Conservation (phyloP, 2,797 vertebrate genomes). For the Selene dorsalis region DNA sequence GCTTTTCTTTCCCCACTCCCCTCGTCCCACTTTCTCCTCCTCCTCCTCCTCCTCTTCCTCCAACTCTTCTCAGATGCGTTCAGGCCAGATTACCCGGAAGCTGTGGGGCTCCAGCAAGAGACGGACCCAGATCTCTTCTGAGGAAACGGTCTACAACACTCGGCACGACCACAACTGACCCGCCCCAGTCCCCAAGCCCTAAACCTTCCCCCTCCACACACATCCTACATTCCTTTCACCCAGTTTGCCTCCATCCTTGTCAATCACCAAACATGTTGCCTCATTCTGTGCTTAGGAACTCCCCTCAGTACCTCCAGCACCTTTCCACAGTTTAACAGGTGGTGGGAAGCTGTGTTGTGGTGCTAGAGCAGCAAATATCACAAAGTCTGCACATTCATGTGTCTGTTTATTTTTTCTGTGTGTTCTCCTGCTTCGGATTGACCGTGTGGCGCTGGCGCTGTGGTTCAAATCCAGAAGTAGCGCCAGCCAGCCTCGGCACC, state of each 20-base stretch:
- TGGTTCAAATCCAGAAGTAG: constrained; percentile 36
- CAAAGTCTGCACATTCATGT: constrained; percentile 4
- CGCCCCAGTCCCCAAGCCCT: constrained; percentile 21
- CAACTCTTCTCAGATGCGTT: constrained; percentile 91
- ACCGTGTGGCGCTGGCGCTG: constrained; percentile 75
- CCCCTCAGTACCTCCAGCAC: constrained; percentile 19
- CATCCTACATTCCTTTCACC: constrained; percentile 47
- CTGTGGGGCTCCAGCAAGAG: constrained; percentile 97
- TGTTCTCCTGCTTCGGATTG: constrained; percentile 40
- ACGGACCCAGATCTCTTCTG: constrained; percentile 94
- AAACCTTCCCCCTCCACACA: constrained; percentile 55
- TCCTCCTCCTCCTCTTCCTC: constrained; percentile 72
- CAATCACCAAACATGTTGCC: constrained; percentile 61
- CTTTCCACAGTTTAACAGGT: constrained; percentile 7
- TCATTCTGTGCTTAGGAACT: constrained; percentile 24
- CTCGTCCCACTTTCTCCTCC: constrained; percentile 68
- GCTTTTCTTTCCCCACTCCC: constrained; percentile 35
- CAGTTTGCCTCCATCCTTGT: constrained; percentile 75
- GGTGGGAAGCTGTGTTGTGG: constrained; percentile 1
- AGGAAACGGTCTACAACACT: constrained; percentile 95
- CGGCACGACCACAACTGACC: constrained; percentile 82
- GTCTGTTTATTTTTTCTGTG: constrained; percentile 2
- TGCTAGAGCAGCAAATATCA: not conserved
- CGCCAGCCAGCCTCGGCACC: constrained; percentile 15
- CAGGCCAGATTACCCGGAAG: constrained; percentile 95